Evolutionary conservation across 2,113 vertebrate species (phyloP).

Genomic region (Crotalus tigris): DNA sequence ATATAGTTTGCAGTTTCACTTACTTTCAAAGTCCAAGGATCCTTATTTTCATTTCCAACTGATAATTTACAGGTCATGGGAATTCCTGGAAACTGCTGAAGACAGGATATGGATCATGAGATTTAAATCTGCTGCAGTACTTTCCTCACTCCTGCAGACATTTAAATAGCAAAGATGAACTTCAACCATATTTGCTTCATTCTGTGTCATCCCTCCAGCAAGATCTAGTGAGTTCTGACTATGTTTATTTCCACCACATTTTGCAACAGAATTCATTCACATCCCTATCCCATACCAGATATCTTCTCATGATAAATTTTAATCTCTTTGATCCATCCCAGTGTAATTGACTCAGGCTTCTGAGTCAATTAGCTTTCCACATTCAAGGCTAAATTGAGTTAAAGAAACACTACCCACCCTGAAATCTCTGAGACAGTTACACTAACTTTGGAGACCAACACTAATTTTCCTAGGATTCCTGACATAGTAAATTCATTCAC

Average conservation of each 20-base stretch:
- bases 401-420: background rate
- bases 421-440: background rate
- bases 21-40: background rate
- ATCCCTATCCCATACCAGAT: background rate
- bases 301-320: background rate
- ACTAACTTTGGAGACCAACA: background rate
- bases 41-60: background rate
- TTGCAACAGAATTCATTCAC: background rate
- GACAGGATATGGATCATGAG: background rate
- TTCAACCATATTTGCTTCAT: background rate
- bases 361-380: background rate
- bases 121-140: background rate
- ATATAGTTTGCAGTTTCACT: background rate
- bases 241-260: background rate
- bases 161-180: background rate
- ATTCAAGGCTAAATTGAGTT: background rate
- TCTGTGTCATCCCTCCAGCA: background rate
- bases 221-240: background rate
- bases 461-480: background rate
- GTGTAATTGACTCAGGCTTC: background rate
- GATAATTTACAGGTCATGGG: background rate
- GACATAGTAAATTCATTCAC: background rate
- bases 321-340: background rate
- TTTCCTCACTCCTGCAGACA: background rate
- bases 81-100: background rate